phyloP scores from a whole-genome alignment of 2,888 invertebrate genomes.

The Yponomeuta evonymella region DNA sequence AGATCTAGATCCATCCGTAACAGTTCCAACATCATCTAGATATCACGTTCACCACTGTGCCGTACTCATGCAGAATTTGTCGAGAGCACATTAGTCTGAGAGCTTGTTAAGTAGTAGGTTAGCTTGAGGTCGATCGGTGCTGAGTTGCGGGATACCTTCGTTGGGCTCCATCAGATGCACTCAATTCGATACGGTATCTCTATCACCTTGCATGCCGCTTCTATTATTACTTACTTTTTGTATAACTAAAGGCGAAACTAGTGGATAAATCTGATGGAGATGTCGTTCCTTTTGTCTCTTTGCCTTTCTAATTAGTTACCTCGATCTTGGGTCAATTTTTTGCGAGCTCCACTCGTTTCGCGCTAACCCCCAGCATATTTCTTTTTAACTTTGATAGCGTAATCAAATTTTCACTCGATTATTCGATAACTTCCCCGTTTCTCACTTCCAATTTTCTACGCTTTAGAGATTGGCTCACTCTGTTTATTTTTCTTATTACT shows the following conservation, averaged over 20 bases:
- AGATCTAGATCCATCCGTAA: slow-evolving; percentile 65
- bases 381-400: slow-evolving; percentile 52
- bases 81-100: slow-evolving; percentile 69
- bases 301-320: slow-evolving; percentile 7
- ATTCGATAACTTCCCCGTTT: slow-evolving; percentile 50
- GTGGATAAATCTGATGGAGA: slow-evolving; percentile 29
- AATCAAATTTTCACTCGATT: slow-evolving; percentile 35
- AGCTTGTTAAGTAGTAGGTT: slow-evolving; percentile 72
- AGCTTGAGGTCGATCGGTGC: slow-evolving; percentile 63
- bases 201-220: slow-evolving; percentile 73
- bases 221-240: slow-evolving; percentile 48
- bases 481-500: slow-evolving; percentile 27
- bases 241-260: slow-evolving; percentile 41
- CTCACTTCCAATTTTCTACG: slow-evolving; percentile 45
- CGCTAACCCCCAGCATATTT: slow-evolving; percentile 48
- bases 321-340: slow-evolving; percentile 20
- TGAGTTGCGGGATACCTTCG: slow-evolving; percentile 57
- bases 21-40: slow-evolving; percentile 67
- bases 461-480: slow-evolving; percentile 44
- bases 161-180: slow-evolving; percentile 59
- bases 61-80: slow-evolving; percentile 62
- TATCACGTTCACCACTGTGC: slow-evolving; percentile 66
- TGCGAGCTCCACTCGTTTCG: slow-evolving; percentile 44
- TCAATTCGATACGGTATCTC: slow-evolving; percentile 59
- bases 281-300: slow-evolving; percentile 21